phyloP scores from a whole-genome alignment of 2,888 invertebrate species.

The Lymantria dispar region DNA sequence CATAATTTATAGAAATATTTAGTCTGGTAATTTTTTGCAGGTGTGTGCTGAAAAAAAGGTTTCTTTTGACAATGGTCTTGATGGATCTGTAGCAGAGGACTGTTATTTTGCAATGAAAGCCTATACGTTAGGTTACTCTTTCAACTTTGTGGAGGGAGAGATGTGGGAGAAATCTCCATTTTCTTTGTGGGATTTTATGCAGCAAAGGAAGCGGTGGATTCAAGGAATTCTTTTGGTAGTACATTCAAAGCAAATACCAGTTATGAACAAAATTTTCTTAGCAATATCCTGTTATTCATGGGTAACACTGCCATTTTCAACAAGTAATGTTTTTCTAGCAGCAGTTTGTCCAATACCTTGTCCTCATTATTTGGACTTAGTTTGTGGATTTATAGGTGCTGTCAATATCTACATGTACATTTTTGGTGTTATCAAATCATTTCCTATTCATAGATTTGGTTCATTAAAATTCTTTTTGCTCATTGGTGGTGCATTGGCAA shows the following conservation, averaged over 20 bases:
- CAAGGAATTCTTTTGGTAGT: slow-evolving; percentile 95
- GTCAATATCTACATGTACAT: slow-evolving; percentile 99
- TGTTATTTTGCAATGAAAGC: slow-evolving; percentile 99
- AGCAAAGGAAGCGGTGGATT: slow-evolving; percentile 98
- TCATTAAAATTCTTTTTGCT: slow-evolving; percentile 89
- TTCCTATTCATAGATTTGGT: slow-evolving; percentile 94
- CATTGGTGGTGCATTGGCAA: slow-evolving; percentile 92
- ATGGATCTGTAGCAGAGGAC: slow-evolving; percentile 99
- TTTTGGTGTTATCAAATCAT: slow-evolving; percentile 98
- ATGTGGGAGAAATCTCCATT: slow-evolving; percentile 99
- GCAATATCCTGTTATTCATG: slow-evolving; percentile 96
- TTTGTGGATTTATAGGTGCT: slow-evolving; percentile 95
- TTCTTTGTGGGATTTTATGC: slow-evolving; percentile 96
- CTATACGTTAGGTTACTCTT: slow-evolving; percentile 93
- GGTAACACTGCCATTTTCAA: slow-evolving; percentile 96
- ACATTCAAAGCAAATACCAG: slow-evolving; percentile 91
- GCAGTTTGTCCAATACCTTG: slow-evolving; percentile 94
- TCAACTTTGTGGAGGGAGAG: slow-evolving; percentile 98
- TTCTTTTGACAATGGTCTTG: slow-evolving; percentile 97
- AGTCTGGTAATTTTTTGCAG: slow-evolving; percentile 74
- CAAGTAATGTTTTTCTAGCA: slow-evolving; percentile 93
- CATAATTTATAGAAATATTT: not conserved
- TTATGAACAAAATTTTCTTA: slow-evolving; percentile 90
- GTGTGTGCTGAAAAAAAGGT: slow-evolving; percentile 94
- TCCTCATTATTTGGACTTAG: slow-evolving; percentile 90